A percentile compares a stretch with the other conserved stretches of the same genome.
Conservation (phyloP, 2,113 vertebrate species). For the Tachysurus vachellii region DNA sequence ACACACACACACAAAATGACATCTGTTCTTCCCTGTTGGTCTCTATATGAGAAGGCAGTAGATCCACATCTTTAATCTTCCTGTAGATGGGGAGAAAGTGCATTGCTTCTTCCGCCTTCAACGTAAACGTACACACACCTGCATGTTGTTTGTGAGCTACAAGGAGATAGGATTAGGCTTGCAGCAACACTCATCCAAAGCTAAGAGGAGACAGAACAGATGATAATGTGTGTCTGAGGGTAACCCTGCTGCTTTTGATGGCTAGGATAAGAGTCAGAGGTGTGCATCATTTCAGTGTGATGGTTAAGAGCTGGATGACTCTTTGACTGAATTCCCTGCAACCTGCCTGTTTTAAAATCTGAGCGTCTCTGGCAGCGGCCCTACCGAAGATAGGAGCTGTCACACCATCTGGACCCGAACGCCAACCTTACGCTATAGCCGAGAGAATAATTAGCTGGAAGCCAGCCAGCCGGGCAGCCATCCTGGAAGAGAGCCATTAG, state of each 20-base stretch:
- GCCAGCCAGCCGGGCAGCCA: slow-evolving; percentile 5
- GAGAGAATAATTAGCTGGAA: slow-evolving; percentile 48
- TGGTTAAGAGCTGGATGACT: not conserved
- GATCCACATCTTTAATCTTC: slow-evolving; percentile 9
- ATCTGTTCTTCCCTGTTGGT: slow-evolving; percentile 1
- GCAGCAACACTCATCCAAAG: not conserved
- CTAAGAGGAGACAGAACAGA: not conserved
- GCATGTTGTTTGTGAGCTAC: not conserved
- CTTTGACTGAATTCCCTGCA: slow-evolving; percentile 23
- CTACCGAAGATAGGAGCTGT: slow-evolving; percentile 5
- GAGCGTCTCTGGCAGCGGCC: not conserved
- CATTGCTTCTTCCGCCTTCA: not conserved
- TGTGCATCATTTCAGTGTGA: not conserved
- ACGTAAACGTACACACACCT: not conserved
- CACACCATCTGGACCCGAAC: slow-evolving; percentile 22
- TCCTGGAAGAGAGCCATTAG: slow-evolving; percentile 41
- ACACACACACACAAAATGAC: slow-evolving; percentile 3
- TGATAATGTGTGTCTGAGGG: not conserved
- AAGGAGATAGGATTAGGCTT: not conserved
- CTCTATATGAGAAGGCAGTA: slow-evolving; percentile 1
- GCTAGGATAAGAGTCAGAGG: not conserved
- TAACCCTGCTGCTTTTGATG: not conserved
- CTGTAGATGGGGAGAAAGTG: slow-evolving; percentile 2
- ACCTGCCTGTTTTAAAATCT: slow-evolving; percentile 11
- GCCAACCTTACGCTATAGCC: not conserved